Base-by-base conservation (phyloP, 2,888 invertebrate genomes). In the Stratiomys singularior region DNA sequence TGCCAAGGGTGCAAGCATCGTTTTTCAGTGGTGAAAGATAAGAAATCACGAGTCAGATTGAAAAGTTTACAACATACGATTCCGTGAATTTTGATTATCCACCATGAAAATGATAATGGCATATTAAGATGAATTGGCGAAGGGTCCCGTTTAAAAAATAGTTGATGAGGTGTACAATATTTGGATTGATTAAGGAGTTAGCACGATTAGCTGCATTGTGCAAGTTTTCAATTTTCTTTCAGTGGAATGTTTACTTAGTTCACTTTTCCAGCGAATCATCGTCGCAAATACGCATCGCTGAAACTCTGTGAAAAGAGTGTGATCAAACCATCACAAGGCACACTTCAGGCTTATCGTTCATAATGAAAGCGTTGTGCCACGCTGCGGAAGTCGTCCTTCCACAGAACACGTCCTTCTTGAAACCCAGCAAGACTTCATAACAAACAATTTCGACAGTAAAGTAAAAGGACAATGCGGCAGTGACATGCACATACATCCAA, bases 31-130 rank as follows among this genome's bases (percentile, higher is more conserved):
- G 37, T n/a, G n/a, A 47, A 58, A 58, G 74, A 74, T 60, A 74
- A 58, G 74, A 60, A 74, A 74, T 60, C 74, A 60, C 37, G 30
- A 58, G 58, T 74, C 56, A 74, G 37, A 58, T 15, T 58, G 47
- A 60, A 74, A 37, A 74, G 30, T 74, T 74, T n/a, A 58, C 56
- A 27, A 74, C 58, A 37, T 25, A 60, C 56, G 56, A 72, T 28
- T 56, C 28, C 18, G 0, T 58, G 37, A n/a, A 13, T 60, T 58
- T 18, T 13, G 60, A 37, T 9, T 58, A 37, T 28, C 25, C 44
- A 13, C 18, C 21, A 37, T 7, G 58, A 27, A 74, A 74, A 74
- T 60, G 74, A 58, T 58, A 60, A 58, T 18, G 15, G 15, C n/a
- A 4, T 9, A 52, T 52, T 52, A 52, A 9, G 52, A 4, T 4